These are phyloP conservation scores for Mormyrus lacerda DNA, from an alignment of 2,113 vertebrate genomes.

Conservation along the genomic window DNA sequence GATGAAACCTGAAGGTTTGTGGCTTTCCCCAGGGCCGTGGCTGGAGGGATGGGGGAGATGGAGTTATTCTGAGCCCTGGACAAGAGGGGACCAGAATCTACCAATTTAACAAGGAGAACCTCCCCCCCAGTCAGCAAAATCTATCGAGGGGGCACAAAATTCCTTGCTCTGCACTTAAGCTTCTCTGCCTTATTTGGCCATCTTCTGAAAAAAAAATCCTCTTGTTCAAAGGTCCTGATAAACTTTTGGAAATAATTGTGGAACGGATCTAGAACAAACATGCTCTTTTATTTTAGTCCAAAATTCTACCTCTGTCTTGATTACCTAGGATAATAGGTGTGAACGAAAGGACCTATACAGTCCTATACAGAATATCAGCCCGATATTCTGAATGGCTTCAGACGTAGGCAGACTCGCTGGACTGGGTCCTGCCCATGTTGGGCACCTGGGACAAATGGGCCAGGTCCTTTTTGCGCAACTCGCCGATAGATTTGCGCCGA, in stretches of 20 bases:
- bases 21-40: not conserved
- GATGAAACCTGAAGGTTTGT: not conserved
- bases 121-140: not conserved
- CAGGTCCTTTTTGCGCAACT: slow-evolving; percentile 69
- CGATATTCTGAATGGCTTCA: slow-evolving; percentile 38
- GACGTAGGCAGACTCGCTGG: slow-evolving; percentile 78
- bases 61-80: not conserved
- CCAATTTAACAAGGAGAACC: not conserved
- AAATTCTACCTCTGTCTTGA: not conserved
- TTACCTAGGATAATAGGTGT: not conserved
- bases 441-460: slow-evolving; percentile 60
- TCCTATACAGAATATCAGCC: not conserved
- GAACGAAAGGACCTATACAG: not conserved
- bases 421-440: slow-evolving; percentile 73
- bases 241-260: not conserved
- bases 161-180: not conserved
- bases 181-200: not conserved
- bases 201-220: not conserved
- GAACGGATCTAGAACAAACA: not conserved
- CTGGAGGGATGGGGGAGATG: not conserved
- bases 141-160: not conserved
- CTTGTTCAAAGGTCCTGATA: not conserved
- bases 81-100: not conserved
- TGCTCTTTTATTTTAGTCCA: not conserved
- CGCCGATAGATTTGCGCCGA: slow-evolving; percentile 69